These are phyloP conservation scores for Epinotia bilunana DNA, from an alignment of 2,888 invertebrate genomes.

Conservation along the genomic window DNA sequence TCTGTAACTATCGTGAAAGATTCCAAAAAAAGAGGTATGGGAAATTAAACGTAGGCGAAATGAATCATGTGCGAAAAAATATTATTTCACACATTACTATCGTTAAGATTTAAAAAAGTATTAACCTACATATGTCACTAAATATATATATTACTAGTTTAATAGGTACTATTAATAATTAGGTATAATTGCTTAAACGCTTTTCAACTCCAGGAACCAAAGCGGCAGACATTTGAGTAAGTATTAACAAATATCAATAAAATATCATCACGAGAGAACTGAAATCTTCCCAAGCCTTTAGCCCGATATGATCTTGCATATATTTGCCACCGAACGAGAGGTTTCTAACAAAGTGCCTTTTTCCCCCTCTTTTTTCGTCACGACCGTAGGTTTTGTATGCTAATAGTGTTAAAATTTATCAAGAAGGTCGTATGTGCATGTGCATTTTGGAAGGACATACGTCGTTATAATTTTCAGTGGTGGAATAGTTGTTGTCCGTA, in stretches of 20 bases:
- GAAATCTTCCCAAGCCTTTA: slow-evolving; percentile 53
- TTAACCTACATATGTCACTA: not conserved
- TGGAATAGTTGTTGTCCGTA: slow-evolving; percentile 18
- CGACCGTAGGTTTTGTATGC: slow-evolving; percentile 71
- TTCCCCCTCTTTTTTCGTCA: slow-evolving; percentile 62
- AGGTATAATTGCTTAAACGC: not conserved
- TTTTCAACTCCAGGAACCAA: slow-evolving; percentile 19
- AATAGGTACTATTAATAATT: not conserved
- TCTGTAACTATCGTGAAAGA: too few relatives aligned
- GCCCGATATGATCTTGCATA: slow-evolving; percentile 66
- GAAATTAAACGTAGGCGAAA: too few relatives aligned
- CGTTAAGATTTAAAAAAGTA: too few relatives aligned
- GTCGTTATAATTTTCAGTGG: not conserved
- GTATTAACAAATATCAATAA: slow-evolving; percentile 42
- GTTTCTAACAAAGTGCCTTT: slow-evolving; percentile 53
- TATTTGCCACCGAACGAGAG: slow-evolving; percentile 61
- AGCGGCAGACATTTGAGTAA: slow-evolving; percentile 20
- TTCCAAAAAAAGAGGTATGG: too few relatives aligned
- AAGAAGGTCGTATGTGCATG: slow-evolving; percentile 39
- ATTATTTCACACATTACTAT: too few relatives aligned
- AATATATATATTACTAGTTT: not conserved
- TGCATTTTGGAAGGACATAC: slow-evolving; percentile 24
- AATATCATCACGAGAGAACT: slow-evolving; percentile 50
- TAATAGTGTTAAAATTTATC: slow-evolving; percentile 57
- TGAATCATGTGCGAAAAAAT: too few relatives aligned